Conservation (phyloP, 2,888 invertebrate genomes). For the Tetranychus truncatus region DNA sequence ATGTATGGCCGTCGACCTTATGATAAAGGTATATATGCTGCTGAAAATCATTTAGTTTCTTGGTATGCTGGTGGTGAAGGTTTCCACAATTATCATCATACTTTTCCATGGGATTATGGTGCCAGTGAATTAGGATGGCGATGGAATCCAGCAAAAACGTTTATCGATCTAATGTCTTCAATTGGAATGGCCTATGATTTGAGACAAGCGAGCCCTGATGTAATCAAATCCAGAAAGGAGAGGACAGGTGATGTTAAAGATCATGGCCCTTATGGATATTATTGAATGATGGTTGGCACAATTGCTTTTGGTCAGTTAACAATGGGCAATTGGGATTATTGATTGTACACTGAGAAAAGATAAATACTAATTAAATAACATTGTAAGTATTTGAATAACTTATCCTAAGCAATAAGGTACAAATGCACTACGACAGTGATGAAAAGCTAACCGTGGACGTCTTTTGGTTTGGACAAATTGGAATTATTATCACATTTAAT, state of each 20-base stretch:
- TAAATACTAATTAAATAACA: too few species aligned
- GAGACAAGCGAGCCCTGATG: background rate
- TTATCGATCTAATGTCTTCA: conserved; percentile 33
- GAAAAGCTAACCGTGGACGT: too few species aligned
- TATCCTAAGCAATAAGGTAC: too few species aligned
- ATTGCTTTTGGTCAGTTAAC: background rate
- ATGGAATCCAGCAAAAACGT: conserved; percentile 33
- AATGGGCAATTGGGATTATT: background rate
- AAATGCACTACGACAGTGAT: too few species aligned
- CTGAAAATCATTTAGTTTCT: conserved; percentile 54
- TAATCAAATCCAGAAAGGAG: background rate
- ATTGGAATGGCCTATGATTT: conserved; percentile 29
- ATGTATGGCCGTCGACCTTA: conserved; percentile 35
- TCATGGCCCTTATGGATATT: conserved; percentile 8
- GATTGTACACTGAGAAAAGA: background rate
- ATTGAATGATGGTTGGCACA: background rate
- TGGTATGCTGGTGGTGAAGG: conserved; percentile 46
- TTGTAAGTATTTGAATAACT: too few species aligned
- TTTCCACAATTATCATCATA: conserved; percentile 35
- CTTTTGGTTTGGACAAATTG: background rate
- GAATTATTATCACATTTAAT: background rate
- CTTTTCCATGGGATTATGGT: conserved; percentile 36
- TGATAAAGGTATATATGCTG: conserved; percentile 45
- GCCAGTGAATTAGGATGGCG: conserved; percentile 33
- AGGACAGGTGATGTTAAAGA: conserved; percentile 3